Evolutionary conservation across 2,113 vertebrate genomes (phyloP), one percentile per base, ranked within the genome.

Genomic region (Chinchilla lanigera): DNA sequence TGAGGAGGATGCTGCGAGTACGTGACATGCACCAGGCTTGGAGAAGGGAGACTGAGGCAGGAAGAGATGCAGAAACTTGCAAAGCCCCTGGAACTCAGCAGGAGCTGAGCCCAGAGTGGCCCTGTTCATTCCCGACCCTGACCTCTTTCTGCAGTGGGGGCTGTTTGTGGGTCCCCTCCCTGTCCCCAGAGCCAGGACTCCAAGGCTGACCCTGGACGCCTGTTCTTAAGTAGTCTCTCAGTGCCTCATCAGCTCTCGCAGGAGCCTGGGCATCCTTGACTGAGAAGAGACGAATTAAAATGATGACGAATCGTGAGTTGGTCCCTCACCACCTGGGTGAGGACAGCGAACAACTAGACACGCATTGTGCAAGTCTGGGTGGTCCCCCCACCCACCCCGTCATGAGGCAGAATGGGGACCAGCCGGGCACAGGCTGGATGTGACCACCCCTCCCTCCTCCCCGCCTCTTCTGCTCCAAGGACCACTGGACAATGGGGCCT

Each of bases 281-380:
- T 61, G 90, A 93, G 96, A 92, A 44, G 96, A 94, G 96, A 88
- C 92, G 97, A 97, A 98, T 97, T 98, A 97, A 98, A 98, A 77
- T 91, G 97, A 93, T 65, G 90, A 86, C 41, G n/a, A n/a, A n/a
- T 14, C 26, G 2, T 0, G 4, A 58, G 33, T 0, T 88, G 93
- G 97, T 97, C 97, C 97, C 94, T 96, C 96, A 78, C 92, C 80
- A 84, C 88, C 28, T 0, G 11, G 84, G 58, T 82, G 97, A 97
- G 97, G 97, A 94, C 83, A 96, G 84, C 95, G 97, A 98, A 89
- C 28, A 95, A 65, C 19, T 12, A 67, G 19, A 9, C n/a, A 9
- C n/a, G 12, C 0, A 9, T 10, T 24, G 20, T 24, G 69, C 69
- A 41, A 3, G 19, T 41, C 19, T 1, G 20, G 9, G 24, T 41